A percentile compares a stretch with the other conserved stretches of the same genome.
These are phyloP conservation scores for Helicolenus hilgendorfi DNA, from an alignment of 2,797 vertebrate genomes.

Conservation along the genomic window DNA sequence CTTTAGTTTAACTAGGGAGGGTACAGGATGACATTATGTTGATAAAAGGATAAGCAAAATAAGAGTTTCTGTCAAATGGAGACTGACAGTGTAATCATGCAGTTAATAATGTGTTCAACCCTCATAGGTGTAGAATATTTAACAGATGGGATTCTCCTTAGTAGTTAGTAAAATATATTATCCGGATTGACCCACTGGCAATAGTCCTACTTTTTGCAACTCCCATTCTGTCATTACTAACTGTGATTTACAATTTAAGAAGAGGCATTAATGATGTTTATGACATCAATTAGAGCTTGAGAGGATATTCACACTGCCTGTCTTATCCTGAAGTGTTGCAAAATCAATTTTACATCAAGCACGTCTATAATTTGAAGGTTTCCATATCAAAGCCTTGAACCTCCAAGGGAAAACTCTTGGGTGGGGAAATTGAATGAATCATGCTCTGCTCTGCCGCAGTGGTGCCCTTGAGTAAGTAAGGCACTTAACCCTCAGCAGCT, in stretches of 20 bases:
- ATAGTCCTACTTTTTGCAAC: neutral
- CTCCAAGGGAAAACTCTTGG: conserved; percentile 42
- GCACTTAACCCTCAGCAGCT: conserved; percentile 73
- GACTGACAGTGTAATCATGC: neutral
- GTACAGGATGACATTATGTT: neutral
- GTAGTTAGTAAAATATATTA: neutral
- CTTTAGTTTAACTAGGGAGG: neutral
- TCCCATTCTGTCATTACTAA: neutral
- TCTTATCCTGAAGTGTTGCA: conserved; percentile 33
- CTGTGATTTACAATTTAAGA: conserved; percentile 2
- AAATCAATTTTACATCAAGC: conserved; percentile 47
- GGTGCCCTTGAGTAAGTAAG: conserved; percentile 63
- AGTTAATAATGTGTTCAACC: neutral
- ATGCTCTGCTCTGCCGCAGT: conserved; percentile 43
- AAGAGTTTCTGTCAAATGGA: neutral
- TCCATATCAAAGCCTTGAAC: conserved; percentile 52
- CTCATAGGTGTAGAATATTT: neutral
- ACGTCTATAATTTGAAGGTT: conserved; percentile 45
- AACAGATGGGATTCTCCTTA: neutral
- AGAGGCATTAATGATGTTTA: neutral
- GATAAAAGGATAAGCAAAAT: neutral
- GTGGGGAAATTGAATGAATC: conserved; percentile 61
- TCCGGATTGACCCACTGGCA: neutral
- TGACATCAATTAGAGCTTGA: neutral
- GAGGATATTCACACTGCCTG: neutral